Percentiles rank a stretch among this genome's conserved stretches.
These are phyloP conservation scores for Mantis religiosa DNA, from an alignment of 2,888 invertebrate genomes.

Conservation along the genomic window DNA sequence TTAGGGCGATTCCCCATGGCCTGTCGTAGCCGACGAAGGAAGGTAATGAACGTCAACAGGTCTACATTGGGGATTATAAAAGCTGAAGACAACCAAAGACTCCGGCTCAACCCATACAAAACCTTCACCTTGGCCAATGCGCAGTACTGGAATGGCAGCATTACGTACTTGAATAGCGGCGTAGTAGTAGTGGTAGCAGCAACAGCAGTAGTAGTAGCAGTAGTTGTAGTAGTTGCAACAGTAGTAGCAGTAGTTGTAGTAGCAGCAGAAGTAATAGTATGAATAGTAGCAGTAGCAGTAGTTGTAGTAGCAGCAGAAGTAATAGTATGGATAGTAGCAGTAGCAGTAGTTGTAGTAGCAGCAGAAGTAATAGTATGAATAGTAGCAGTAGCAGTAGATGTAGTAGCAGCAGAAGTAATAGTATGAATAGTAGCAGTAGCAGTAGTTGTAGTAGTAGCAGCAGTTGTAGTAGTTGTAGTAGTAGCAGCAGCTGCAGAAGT, in stretches of 20 bases:
- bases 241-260: neutral
- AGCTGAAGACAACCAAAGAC: too few species aligned
- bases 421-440: neutral
- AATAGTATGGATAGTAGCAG: neutral
- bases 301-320: neutral
- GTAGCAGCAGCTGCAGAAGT: neutral
- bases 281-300: neutral
- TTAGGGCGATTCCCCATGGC: too few species aligned
- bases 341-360: neutral
- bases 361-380: neutral
- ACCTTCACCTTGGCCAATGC: too few species aligned
- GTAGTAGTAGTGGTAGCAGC: too few species aligned
- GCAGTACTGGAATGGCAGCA: too few species aligned
- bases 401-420: neutral
- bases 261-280: neutral
- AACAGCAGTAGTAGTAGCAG: too few species aligned
- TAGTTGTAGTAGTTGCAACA: neutral
- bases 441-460: neutral
- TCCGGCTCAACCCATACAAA: too few species aligned
- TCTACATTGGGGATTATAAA: too few species aligned
- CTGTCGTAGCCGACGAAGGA: too few species aligned
- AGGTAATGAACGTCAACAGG: too few species aligned
- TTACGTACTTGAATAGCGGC: too few species aligned
- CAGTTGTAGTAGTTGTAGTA: neutral
- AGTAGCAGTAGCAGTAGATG: neutral